Evolutionary conservation across 53 echinoderm and acorn worm species (phyloP).

Genomic region (Antedon mediterranea): DNA sequence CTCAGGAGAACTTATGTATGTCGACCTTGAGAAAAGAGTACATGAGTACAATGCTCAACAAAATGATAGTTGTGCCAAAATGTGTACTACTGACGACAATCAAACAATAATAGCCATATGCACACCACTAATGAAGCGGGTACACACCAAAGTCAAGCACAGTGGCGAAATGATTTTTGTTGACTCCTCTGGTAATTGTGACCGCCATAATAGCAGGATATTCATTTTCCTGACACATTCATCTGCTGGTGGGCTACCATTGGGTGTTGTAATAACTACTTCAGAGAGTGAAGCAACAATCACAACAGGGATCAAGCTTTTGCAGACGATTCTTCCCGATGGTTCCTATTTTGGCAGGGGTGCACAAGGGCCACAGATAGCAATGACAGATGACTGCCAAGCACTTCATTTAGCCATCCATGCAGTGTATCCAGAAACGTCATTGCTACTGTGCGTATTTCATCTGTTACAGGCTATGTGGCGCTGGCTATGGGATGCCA

Average conservation of each 20-base stretch:
- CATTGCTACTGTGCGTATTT: not conserved
- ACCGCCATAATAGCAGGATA: slow-evolving; percentile 6
- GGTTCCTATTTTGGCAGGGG: slow-evolving; percentile 9
- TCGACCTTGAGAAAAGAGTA: no score
- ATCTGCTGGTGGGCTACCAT: slow-evolving; percentile 15
- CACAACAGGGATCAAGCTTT: slow-evolving; percentile 8
- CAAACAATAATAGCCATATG: slow-evolving; percentile 10
- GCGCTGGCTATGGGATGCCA: slow-evolving; percentile 5
- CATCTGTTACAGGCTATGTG: not conserved
- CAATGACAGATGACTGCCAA: slow-evolving; percentile 4
- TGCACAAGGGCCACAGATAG: slow-evolving; percentile 1
- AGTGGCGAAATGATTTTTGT: slow-evolving; percentile 18
- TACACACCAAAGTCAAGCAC: not conserved
- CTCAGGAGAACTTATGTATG: no score
- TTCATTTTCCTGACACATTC: slow-evolving; percentile 7
- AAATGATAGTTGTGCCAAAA: not conserved
- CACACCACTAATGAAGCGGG: slow-evolving; percentile 20
- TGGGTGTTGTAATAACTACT: slow-evolving; percentile 11
- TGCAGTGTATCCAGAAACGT: not conserved
- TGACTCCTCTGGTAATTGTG: slow-evolving; percentile 9
- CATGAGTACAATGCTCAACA: not conserved
- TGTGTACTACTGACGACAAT: not conserved
- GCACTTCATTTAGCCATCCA: not conserved
- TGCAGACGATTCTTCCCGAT: slow-evolving; percentile 10
- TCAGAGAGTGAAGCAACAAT: slow-evolving; percentile 5